These are phyloP conservation scores for Macrotrachela quadricornifera DNA, from an alignment of 1,140 invertebrate genomes.

Conservation along the genomic window DNA sequence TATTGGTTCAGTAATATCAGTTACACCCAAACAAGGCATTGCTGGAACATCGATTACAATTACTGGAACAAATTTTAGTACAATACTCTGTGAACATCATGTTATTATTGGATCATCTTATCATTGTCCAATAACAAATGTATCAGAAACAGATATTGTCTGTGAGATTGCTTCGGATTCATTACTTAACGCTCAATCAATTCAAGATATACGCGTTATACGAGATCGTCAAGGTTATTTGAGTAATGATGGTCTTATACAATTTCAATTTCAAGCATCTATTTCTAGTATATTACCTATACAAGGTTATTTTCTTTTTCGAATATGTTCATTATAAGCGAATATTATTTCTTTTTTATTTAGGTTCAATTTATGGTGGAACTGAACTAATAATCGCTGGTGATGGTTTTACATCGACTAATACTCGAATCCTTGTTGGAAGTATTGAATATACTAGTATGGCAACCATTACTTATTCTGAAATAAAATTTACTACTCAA, in stretches of 20 bases:
- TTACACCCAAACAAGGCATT: slow-evolving; percentile 11
- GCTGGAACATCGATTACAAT: slow-evolving; percentile 11
- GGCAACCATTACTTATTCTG: neutral
- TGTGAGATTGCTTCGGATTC: neutral
- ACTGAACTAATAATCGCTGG: slow-evolving; percentile 14
- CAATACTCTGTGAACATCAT: slow-evolving; percentile 8
- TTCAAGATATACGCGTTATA: too few relatives aligned
- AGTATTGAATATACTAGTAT: slow-evolving; percentile 9
- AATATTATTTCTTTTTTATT: too few relatives aligned
- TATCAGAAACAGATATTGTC: slow-evolving; percentile 8
- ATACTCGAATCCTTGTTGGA: slow-evolving; percentile 12
- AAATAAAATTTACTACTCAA: neutral
- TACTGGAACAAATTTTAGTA: slow-evolving; percentile 12
- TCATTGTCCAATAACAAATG: slow-evolving; percentile 10
- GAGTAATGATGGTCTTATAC: too few relatives aligned
- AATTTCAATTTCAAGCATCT: too few relatives aligned
- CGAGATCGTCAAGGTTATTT: too few relatives aligned
- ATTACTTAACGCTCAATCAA: neutral
- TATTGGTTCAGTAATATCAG: slow-evolving; percentile 11
- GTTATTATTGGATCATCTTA: slow-evolving; percentile 12
- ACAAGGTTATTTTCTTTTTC: too few relatives aligned
- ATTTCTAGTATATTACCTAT: too few relatives aligned
- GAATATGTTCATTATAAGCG: too few relatives aligned
- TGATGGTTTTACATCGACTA: slow-evolving; percentile 13
- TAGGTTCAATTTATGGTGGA: slow-evolving; percentile 8